Evolutionary conservation across 2,888 invertebrate genomes (phyloP), one percentile per base, ranked within the genome.

Genomic region (Chrysina gloriosa): DNA sequence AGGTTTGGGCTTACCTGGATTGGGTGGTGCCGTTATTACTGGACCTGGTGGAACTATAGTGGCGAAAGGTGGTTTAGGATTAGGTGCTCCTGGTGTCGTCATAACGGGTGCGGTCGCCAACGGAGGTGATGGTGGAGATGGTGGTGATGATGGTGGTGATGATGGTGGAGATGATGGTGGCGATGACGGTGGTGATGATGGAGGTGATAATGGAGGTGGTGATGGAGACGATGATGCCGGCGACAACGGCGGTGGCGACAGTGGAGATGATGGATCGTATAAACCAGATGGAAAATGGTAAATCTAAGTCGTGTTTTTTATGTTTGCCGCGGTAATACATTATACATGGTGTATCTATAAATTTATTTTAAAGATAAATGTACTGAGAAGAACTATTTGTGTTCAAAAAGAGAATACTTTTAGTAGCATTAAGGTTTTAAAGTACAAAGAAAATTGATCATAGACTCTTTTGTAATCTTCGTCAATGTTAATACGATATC

Each of bases 11-110:
- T 14, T 69, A 3, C 47, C 36, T 3, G 65, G 63, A 29, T 45
- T 67, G 29, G 61, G 39, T 16, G 71, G 71, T 7, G 71, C 69
- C 16, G 65, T 70, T 4, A 11, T 71, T 7, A 67, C 70, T 19
- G 71, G 71, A 6, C 71, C 71, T 3, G 63, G 65, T 11, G 71
- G 71, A 29, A 54, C 70, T 7, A 65, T 70, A 31, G 42, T 68
- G 29, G 48, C 65, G 19, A 61, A 47, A 27, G 39, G 65, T 7
- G 64, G 64, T 6, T 31, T 48, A 27, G 68, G 63, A 4, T 48
- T 42, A 21, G 67, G 61, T 31, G 61, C 61, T 6, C 19, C 29
- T 19, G 36, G 31, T n/a, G 5, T 61, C n/a, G 27, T 39, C n/a
- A 29, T 29, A 29, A 25, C 27, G 2, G 52, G 34, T 25, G 48